phyloP scores from a whole-genome alignment of 1,140 invertebrate species.

The Coboldia fuscipes region DNA sequence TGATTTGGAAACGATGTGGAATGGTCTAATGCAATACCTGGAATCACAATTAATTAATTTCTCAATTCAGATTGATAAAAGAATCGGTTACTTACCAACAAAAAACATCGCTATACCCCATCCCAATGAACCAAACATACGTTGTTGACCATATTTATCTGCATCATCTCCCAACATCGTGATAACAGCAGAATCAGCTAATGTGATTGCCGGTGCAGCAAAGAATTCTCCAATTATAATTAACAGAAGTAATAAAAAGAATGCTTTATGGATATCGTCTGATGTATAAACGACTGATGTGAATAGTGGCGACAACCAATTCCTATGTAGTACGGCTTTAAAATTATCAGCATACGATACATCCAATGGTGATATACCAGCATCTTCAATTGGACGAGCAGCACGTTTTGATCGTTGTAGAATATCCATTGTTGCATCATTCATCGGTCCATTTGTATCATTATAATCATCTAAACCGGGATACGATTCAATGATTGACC shows the following conservation, averaged over 20 bases:
- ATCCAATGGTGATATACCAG: constrained; percentile 50
- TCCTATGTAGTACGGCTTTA: constrained; percentile 42
- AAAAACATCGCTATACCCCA: constrained; percentile 98
- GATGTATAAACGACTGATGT: constrained; percentile 76
- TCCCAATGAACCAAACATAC: constrained; percentile 96
- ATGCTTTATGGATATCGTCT: constrained; percentile 86
- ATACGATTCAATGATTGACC: too few relatives aligned
- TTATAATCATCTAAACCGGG: too few relatives aligned
- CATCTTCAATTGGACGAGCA: constrained; percentile 16
- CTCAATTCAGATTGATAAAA: background rate
- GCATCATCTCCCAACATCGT: constrained; percentile 80
- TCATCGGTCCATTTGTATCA: background rate
- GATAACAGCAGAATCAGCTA: constrained; percentile 89
- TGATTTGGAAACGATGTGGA: constrained; percentile 76
- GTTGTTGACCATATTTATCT: constrained; percentile 82
- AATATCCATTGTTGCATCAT: constrained; percentile 1
- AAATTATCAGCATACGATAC: constrained; percentile 68
- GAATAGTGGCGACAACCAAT: constrained; percentile 78
- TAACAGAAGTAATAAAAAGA: constrained; percentile 79
- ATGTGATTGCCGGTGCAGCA: constrained; percentile 84
- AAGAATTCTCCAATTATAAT: constrained; percentile 96
- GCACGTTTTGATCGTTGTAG: constrained; percentile 4
- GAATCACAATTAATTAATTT: background rate
- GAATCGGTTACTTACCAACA: constrained; percentile 24
- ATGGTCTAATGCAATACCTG: constrained; percentile 89